Evolutionary conservation across 2,888 invertebrate species (phyloP), one percentile per base, ranked within the genome.

Genomic region (Pheosia gnoma): DNA sequence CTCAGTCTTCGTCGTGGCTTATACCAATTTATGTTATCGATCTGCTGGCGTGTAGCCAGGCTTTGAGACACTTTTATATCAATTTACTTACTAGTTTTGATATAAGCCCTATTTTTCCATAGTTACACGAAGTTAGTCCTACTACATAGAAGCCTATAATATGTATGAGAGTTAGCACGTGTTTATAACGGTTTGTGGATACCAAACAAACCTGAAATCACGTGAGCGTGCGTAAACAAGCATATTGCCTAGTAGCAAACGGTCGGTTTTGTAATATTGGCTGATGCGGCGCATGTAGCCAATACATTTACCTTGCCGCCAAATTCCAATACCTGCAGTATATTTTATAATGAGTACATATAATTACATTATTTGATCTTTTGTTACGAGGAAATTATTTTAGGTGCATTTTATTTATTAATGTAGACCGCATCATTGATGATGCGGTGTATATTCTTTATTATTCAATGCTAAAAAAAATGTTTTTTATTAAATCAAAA

Each of bases 251-350:
- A 25, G 25, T n/a, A 47, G 47, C 47, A 11, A 47, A 47, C 47
- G 47, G 11, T 60, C 52, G 57, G 62, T 49, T 70, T 67, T 67
- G 69, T 74, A 47, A 47, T n/a, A 47, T 11, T n/a, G n/a, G n/a
- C 3, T 47, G n/a, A 47, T 47, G 47, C n/a, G 41, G 41, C 3
- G 1, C 41, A 41, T 7, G 41, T 41, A 41, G 41, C 41, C 3
- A 41, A 41, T 7, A 41, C 41, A 41, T 41, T 25, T 25, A 25
- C 25, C 25, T 25, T 25, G 25, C 25, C 25, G 25, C 25, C 25
- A 25, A 25, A 25, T 25, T 25, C 25, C 25, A 25, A 25, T 25
- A 25, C 2, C 25, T 25, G 25, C 25, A 25, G 25, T 25, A 25
- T 25, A 25, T 25, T 25, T 25, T 25, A 25, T 25, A 25, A 25